Evolutionary conservation across 2,113 vertebrate genomes (phyloP), one percentile per base, ranked within the genome.

Genomic region (Xenopus borealis): DNA sequence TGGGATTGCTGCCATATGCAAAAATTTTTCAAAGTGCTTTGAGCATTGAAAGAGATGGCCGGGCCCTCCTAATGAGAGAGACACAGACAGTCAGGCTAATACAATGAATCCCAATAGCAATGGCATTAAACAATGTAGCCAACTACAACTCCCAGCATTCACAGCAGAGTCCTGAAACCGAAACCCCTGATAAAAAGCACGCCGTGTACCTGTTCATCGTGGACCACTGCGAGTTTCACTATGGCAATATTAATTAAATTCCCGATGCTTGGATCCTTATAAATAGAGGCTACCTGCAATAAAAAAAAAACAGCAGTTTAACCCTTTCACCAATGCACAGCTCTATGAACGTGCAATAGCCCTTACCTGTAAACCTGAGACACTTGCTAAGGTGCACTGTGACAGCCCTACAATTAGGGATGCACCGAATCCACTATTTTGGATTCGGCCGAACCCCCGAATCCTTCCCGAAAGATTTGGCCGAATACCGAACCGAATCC

Each of bases 261-360:
- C 88, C 97, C 97, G 87, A 99, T 98, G 88, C 95, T 98, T 86
- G 95, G 95, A 72, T 99, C 95, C 89, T 96, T 98, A 91, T 99
- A 99, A 88, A 99, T 98, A 77, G 97, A 98, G 76, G 96, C 94
- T 82, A 99, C 97, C 97, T 99, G 89, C 78, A 89, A 83, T 55
- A 83, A 69, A 88, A 83, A 69, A 88, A 77, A 6, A 40, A 61
- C 27, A 62, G 30, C n/a, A 66, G 18, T 58, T 33, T 17, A 40
- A 40, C 33, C 33, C 33, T 40, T 40, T 7, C 33, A 40, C 7
- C 6, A 40, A 40, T 6, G 33, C 33, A 40, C 33, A 40, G 33
- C 6, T 40, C 33, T 40, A 40, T 40, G 33, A 40, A 40, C 3
- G 33, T 40, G 14, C 47, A 2, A 50, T 50, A 50, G 7, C 14